A percentile compares a stretch with the other conserved stretches of the same genome.
Conservation (phyloP, 2,113 vertebrate genomes). For the Electrona antarctica region DNA sequence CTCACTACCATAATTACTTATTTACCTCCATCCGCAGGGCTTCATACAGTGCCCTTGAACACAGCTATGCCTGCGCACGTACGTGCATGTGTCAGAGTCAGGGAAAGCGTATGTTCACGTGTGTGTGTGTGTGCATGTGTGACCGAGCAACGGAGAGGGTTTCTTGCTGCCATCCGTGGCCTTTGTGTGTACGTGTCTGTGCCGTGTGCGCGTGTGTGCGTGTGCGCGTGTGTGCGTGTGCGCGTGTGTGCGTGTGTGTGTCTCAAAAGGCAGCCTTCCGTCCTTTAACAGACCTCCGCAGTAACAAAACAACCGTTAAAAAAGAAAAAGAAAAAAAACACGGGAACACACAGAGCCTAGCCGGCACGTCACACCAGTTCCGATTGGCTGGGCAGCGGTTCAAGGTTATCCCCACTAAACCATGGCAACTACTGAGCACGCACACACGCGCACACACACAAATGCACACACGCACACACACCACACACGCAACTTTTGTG, state of each 20-base stretch:
- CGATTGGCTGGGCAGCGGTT: constrained; percentile 68
- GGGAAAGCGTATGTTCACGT: constrained; percentile 4
- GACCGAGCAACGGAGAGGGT: constrained; percentile 16
- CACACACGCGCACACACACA: constrained; percentile 1
- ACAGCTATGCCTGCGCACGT: constrained; percentile 9
- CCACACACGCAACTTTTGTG: neutral
- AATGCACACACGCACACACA: neutral
- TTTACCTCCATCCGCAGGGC: constrained; percentile 56
- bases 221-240: neutral
- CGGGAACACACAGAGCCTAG: constrained; percentile 38
- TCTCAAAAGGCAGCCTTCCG: constrained; percentile 31
- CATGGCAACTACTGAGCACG: constrained; percentile 23
- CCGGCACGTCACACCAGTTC: constrained; percentile 64
- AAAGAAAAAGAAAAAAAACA: constrained; percentile 14
- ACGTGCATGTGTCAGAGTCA: neutral
- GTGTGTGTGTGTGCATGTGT: constrained; percentile 35
- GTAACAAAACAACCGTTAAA: constrained; percentile 33
- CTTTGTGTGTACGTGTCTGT: constrained; percentile 15
- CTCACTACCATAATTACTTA: constrained; percentile 57
- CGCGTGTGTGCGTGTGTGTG: neutral
- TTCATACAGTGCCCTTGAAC: constrained; percentile 62
- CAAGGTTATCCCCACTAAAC: constrained; percentile 70
- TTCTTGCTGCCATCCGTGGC: constrained; percentile 7
- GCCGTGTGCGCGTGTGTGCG: constrained; percentile 6
- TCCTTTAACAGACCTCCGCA: constrained; percentile 18